These are phyloP conservation scores for Bombylius discolor DNA, from an alignment of 2,888 invertebrate species.

Conservation along the genomic window DNA sequence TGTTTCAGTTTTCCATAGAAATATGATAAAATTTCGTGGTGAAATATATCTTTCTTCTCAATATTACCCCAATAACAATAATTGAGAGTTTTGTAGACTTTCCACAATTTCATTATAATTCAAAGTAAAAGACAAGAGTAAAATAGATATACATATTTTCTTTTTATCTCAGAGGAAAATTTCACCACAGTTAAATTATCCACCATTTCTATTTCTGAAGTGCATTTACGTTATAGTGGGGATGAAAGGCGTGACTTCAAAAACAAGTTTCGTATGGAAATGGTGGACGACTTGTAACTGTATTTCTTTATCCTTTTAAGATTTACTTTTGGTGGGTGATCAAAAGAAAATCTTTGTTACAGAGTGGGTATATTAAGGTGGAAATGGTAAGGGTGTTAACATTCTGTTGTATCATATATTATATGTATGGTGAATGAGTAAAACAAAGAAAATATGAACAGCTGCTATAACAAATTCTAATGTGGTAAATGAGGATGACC, in stretches of 20 bases:
- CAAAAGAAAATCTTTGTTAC: too few relatives aligned
- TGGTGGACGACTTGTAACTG: not conserved
- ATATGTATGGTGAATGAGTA: not conserved
- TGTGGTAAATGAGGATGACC: too few relatives aligned
- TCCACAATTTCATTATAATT: too few relatives aligned
- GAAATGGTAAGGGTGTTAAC: not conserved
- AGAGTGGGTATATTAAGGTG: too few relatives aligned
- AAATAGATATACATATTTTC: too few relatives aligned
- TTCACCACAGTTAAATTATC: not conserved
- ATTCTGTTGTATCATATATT: not conserved
- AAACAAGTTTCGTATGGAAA: not conserved
- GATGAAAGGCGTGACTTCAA: not conserved
- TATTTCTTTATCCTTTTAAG: not conserved
- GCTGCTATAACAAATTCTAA: not conserved
- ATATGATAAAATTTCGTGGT: too few relatives aligned
- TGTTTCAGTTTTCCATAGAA: too few relatives aligned
- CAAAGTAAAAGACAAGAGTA: too few relatives aligned
- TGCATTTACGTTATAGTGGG: not conserved
- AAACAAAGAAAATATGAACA: not conserved
- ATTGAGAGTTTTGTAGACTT: too few relatives aligned
- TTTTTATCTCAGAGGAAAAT: not conserved
- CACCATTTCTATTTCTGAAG: not conserved
- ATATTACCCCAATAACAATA: too few relatives aligned
- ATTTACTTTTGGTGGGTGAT: not conserved
- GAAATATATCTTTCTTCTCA: too few relatives aligned